Evolutionary conservation across 2,888 invertebrate genomes (phyloP).

Genomic region (Perdita meconis): DNA sequence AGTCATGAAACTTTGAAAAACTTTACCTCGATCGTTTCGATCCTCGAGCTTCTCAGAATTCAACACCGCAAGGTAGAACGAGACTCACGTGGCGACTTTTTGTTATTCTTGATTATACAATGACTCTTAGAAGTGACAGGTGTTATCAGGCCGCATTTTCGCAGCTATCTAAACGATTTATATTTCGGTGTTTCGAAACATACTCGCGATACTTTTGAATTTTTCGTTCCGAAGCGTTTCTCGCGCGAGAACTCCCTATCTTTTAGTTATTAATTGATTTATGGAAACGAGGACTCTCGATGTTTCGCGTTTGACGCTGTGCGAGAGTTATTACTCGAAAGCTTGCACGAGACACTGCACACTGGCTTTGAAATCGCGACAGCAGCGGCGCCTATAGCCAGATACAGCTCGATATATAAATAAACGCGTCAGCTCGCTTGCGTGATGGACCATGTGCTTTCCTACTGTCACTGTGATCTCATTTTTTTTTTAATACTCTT

Average conservation of each 20-base stretch:
- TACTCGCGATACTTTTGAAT: constrained; percentile 2
- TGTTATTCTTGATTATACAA: constrained; percentile 25
- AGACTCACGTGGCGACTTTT: constrained; percentile 12
- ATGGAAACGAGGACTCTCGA: background rate
- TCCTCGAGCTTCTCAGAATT: background rate
- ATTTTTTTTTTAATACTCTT: constrained; percentile 28
- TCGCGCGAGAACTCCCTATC: background rate
- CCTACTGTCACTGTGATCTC: constrained; percentile 23
- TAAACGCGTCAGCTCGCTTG: constrained; percentile 52
- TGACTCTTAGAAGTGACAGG: constrained; percentile 29
- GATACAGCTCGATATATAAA: constrained; percentile 58
- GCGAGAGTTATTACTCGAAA: constrained; percentile 29
- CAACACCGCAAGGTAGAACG: background rate
- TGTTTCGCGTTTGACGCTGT: constrained; percentile 10
- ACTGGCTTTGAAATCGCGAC: constrained; percentile 59
- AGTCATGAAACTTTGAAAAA: background rate
- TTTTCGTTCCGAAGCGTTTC: background rate
- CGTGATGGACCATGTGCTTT: constrained; percentile 40
- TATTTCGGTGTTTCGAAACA: constrained; percentile 1
- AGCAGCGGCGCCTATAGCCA: constrained; percentile 54
- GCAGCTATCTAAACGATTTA: constrained; percentile 4
- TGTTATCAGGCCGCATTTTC: constrained; percentile 29
- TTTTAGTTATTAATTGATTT: constrained; percentile 11
- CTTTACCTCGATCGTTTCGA: constrained; percentile 23
- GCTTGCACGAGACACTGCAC: constrained; percentile 47